These are phyloP conservation scores for Cecidostiba fungosa DNA, from an alignment of 2,888 invertebrate species.

Conservation along the genomic window DNA sequence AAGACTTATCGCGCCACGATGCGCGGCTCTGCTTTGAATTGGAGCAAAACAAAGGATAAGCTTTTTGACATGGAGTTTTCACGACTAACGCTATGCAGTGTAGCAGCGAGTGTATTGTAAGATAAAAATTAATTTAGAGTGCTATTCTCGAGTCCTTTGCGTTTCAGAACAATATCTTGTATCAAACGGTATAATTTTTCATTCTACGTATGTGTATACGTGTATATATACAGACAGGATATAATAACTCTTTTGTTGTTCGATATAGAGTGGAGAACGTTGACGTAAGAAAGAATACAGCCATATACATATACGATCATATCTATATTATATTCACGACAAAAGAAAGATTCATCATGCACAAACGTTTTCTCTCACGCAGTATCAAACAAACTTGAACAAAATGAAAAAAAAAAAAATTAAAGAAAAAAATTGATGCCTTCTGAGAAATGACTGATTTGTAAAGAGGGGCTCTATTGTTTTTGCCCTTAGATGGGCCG, in stretches of 20 bases:
- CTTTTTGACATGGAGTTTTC: not conserved
- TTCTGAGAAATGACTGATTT: slow-evolving; percentile 69
- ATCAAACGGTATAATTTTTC: not conserved
- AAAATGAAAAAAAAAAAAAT: slow-evolving; percentile 44
- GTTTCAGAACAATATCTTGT: not conserved
- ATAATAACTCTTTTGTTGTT: too few species aligned
- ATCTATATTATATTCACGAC: not conserved
- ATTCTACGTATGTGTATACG: not conserved
- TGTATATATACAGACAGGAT: not conserved
- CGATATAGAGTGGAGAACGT: too few species aligned
- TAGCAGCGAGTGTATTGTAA: not conserved
- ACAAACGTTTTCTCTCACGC: slow-evolving; percentile 9
- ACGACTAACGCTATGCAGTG: not conserved
- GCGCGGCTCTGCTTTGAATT: too few species aligned
- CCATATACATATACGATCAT: not conserved
- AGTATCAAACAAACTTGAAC: slow-evolving; percentile 7
- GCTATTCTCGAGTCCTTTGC: not conserved
- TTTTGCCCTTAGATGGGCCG: slow-evolving; percentile 90
- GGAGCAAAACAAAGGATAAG: not conserved
- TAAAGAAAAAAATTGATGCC: slow-evolving; percentile 38
- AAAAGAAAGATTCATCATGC: slow-evolving; percentile 13
- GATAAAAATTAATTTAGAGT: not conserved
- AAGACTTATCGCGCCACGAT: not conserved
- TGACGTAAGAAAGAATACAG: too few species aligned
- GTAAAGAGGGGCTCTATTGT: slow-evolving; percentile 77